Evolutionary conservation across 64 coral and sea anemone species (phyloP).

Genomic region (Catalaphyllia jardinei): DNA sequence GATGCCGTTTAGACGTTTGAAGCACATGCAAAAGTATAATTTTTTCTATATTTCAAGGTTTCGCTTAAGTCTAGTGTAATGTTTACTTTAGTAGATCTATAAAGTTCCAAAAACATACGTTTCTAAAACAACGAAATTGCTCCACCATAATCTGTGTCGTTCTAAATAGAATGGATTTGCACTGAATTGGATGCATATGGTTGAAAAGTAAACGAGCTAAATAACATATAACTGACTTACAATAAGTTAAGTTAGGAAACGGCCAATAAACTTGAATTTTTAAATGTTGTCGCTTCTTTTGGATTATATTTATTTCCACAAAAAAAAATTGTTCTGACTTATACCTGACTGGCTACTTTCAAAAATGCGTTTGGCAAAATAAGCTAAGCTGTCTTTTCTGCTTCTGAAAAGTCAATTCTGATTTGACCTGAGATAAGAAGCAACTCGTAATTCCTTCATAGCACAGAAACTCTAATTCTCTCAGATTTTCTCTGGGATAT

Average conservation of each 20-base stretch:
- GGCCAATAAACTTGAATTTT: slow-evolving; percentile 9
- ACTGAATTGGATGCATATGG: not conserved
- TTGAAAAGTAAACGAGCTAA: not conserved
- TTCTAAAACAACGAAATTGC: not conserved
- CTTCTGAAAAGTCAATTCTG: too few species aligned
- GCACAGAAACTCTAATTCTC: too few species aligned
- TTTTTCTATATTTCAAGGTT: not conserved
- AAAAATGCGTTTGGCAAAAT: too few species aligned
- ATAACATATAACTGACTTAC: not conserved
- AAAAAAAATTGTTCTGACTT: too few species aligned
- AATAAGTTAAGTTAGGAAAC: slow-evolving; percentile 7
- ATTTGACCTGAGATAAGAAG: too few species aligned
- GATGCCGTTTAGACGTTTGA: not conserved
- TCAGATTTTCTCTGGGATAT: too few species aligned
- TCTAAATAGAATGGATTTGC: not conserved
- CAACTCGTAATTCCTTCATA: too few species aligned
- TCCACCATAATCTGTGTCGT: not conserved
- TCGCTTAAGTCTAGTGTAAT: not conserved
- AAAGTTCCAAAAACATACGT: not conserved
- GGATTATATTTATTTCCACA: too few species aligned
- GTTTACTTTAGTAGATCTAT: too few species aligned
- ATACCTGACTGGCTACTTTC: too few species aligned
- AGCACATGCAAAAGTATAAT: not conserved
- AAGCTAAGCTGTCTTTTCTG: too few species aligned
- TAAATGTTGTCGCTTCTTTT: not conserved